Base-by-base conservation (phyloP, 2,888 invertebrate genomes). In the Nymphalis urticae region DNA sequence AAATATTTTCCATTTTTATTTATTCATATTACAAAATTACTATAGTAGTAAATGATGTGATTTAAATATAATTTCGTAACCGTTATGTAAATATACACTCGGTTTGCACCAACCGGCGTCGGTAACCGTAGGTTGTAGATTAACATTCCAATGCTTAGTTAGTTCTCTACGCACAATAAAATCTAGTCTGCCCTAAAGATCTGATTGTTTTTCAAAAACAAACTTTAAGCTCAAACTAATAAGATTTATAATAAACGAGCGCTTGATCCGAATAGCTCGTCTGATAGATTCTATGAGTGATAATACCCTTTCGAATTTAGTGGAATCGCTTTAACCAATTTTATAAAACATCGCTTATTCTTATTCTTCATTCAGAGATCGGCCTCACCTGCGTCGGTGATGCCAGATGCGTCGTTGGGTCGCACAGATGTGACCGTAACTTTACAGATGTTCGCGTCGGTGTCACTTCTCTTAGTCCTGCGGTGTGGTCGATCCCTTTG, bases 101-200 rank as follows among this genome's bases (percentile, higher is more conserved):
- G 53, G 32, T 50, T 56, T 24, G 10, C 42, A 62, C 17, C 64
- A 66, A 66, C 47, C 63, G 62, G 51, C 60, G 73, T 79, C 78
- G 76, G 79, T 82, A 80, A 79, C 76, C 13, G 79, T 87, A 87
- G 87, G 85, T 86, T 87, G 86, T 89, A 86, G 85, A 75, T 80
- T 84, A 84, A 89, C 88, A 89, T 89, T 89, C 89, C 89, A 89
- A 62, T 59, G 17, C 74, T 70, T 76, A 72, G 70, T 75, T 76
- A 69, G 71, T 74, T 53, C 56, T 59, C 69, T 48, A 60, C 56
- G 70, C 72, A 71, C 70, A 68, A 71, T 62, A 48, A 56, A 48
- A 53, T 70, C 70, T 67, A 70, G 70, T 72, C 68, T 51, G 21
- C 32, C 9, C 47, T 66, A 6, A 62, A 66, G 70, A 73, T 70